Base-by-base conservation (phyloP, 1,140 invertebrate genomes). In the Drosophila repletoides region DNA sequence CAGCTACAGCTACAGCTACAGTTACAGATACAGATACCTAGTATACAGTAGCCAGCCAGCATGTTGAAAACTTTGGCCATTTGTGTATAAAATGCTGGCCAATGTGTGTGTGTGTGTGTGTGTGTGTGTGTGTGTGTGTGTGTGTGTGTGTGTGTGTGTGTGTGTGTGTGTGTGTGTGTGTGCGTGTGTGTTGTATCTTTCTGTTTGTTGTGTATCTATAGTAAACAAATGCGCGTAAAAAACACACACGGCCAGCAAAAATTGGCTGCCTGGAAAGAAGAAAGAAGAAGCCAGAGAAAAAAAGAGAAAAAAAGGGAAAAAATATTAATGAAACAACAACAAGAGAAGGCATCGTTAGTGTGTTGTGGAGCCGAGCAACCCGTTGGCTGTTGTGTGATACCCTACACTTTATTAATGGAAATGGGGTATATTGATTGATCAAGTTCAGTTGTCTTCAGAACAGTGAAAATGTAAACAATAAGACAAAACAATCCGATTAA, bases 211-310 rank as follows among this genome's bases (percentile, higher is more conserved):
- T 80, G 76, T 80, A 80, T 80, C 71, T 80, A 48, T 75, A 75
- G 76, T 80, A 80, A 80, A 80, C 76, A 80, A 80, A 80, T 80
- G 76, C 76, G 76, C 76, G 76, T 80, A 80, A 80, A 80, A 79
- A 69, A 66, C 46, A 65, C 60, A 59, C 66, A 66, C 56, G 31
- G 28, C 48, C 58, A 69, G 55, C 40, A 49, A 76, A 76, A 79
- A 71, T 71, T 74, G 76, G 66, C 51, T 53, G 66, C 49, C 64
- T 65, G 38, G 14, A 53, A 63, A 67, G 59, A 70, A 71, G 19
- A 51, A 46, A 55, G n/a, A 36, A 34, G 53, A 67, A 56, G 36
- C 46, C 31, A 75, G 52, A 28, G 26, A 21, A 34, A 34, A 17
- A 41, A 65, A 60, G 10, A 28, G 28, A 49, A 65, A 60, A 14